phyloP scores from a whole-genome alignment of 1,140 invertebrate genomes.

The Reticulitermes speratus region DNA sequence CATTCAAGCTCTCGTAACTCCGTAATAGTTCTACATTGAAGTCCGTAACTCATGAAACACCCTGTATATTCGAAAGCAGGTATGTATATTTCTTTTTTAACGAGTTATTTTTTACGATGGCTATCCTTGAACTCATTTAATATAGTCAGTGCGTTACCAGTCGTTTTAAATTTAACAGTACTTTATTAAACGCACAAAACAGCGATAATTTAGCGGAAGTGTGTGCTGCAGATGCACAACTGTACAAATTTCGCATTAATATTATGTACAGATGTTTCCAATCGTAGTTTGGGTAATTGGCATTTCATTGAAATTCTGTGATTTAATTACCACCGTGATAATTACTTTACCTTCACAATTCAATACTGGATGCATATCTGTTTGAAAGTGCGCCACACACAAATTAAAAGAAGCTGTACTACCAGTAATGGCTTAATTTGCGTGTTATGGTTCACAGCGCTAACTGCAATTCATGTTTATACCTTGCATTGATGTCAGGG shows the following conservation, averaged over 20 bases:
- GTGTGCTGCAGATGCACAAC: background rate
- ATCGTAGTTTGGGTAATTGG: background rate
- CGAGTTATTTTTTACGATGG: no score
- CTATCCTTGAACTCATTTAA: no score
- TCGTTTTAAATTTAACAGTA: background rate
- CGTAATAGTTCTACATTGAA: no score
- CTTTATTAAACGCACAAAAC: background rate
- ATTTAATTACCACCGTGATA: background rate
- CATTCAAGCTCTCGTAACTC: no score
- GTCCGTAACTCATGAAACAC: no score
- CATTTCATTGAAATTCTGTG: background rate
- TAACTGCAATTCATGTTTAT: background rate
- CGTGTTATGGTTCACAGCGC: background rate
- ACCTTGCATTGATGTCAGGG: background rate
- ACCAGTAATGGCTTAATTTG: background rate
- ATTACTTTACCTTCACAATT: background rate
- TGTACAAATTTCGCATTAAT: background rate
- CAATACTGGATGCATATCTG: background rate
- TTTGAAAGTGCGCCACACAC: background rate
- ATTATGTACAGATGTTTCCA: background rate
- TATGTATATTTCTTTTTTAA: no score
- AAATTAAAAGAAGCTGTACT: background rate
- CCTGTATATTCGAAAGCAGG: no score
- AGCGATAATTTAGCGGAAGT: background rate
- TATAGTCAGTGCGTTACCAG: no score